Evolutionary conservation across 1,140 invertebrate species (phyloP).

Genomic region (Brachionus calyciflorus): DNA sequence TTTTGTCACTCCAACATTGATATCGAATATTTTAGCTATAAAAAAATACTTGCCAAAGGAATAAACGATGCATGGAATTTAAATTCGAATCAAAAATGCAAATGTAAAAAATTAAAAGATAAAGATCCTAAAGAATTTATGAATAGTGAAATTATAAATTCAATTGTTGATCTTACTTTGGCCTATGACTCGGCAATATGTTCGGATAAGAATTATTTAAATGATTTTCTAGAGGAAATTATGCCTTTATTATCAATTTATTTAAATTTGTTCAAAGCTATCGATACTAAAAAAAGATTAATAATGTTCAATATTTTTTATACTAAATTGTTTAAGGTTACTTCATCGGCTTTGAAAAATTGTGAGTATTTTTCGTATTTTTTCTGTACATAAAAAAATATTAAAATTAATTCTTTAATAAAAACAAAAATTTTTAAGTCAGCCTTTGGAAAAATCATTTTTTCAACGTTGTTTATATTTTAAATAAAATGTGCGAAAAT

Average conservation of each 20-base stretch:
- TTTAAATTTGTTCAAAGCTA: not conserved
- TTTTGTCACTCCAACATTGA: not conserved
- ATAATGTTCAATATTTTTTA: slow-evolving; percentile 5
- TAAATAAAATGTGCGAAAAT: slow-evolving; percentile 22
- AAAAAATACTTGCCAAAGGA: not conserved
- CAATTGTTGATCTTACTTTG: not conserved
- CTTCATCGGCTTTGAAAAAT: not conserved
- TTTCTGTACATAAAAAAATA: too few species aligned
- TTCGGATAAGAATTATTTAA: not conserved
- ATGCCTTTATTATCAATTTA: not conserved
- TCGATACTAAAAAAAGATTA: not conserved
- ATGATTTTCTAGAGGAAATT: slow-evolving; percentile 18
- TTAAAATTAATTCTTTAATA: not conserved
- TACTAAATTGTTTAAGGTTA: slow-evolving; percentile 6
- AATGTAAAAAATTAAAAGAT: not conserved
- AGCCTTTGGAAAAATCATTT: not conserved
- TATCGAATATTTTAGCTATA: not conserved
- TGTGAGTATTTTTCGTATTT: too few species aligned
- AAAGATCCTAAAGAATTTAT: slow-evolving; percentile 1
- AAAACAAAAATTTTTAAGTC: not conserved
- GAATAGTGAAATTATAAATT: not conserved
- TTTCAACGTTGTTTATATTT: not conserved
- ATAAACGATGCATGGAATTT: not conserved
- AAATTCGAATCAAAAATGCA: not conserved
- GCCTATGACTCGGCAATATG: not conserved